Evolutionary conservation across 1,140 invertebrate species (phyloP).

Genomic region (Zaprionus kolodkinae): DNA sequence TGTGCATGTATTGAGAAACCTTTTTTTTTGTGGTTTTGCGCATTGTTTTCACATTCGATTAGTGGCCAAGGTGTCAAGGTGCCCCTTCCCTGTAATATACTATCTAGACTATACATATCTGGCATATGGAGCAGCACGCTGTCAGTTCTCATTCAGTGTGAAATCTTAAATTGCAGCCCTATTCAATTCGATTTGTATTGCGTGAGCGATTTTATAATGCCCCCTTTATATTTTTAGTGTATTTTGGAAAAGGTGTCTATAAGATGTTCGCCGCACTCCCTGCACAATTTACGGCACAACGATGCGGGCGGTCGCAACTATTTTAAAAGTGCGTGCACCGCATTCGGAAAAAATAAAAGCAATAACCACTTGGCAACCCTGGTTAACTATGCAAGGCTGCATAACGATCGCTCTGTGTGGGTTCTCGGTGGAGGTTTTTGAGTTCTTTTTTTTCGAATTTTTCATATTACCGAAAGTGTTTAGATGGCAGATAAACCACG

Average conservation of each 20-base stretch:
- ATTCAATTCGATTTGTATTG: constrained; percentile 67
- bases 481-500: neutral
- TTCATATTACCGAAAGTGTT: neutral
- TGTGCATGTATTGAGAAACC: constrained; percentile 44
- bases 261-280: constrained; percentile 21
- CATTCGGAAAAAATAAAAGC: constrained; percentile 44
- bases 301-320: constrained; percentile 72
- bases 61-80: constrained; percentile 68
- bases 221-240: neutral
- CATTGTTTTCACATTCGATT: constrained; percentile 57
- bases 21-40: constrained; percentile 56
- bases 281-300: constrained; percentile 54
- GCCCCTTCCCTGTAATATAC: constrained; percentile 27
- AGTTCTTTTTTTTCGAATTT: neutral
- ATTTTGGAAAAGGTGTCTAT: constrained; percentile 32
- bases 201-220: constrained; percentile 66
- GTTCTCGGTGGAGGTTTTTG: neutral
- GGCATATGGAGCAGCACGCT: neutral
- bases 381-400: constrained; percentile 61
- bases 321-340: constrained; percentile 67
- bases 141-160: constrained; percentile 52
- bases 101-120: neutral
- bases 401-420: neutral
- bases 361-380: constrained; percentile 21
- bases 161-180: constrained; percentile 75